Base-by-base conservation (phyloP, 2,797 vertebrate genomes). In the Lepus oiostolus region DNA sequence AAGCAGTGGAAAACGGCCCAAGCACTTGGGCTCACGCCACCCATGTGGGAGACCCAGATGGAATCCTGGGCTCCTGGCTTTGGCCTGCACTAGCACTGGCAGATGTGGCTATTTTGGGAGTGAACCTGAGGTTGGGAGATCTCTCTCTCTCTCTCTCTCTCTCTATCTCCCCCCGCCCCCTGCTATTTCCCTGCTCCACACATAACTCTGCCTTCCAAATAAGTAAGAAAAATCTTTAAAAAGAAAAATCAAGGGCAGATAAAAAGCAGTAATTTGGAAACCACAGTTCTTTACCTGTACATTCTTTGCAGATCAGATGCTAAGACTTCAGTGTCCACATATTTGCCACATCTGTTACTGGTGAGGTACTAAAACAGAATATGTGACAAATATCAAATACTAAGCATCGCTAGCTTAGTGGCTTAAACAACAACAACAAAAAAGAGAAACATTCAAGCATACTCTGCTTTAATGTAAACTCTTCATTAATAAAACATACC, bases 251-350 rank as follows among this genome's bases (percentile, higher is more conserved):
- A 47, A 47, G 11, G 10, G 5, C 12, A 63, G 84, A 72, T 30
- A 21, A 93, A 93, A 77, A 38, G 32, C 60, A 68, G 52, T 60
- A 54, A 79, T 77, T 65, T 60, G 42, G 2, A 74, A 28, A 76
- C 16, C 32, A 2, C 3, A 58, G 50, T 90, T 91, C 62, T 98
- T 98, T 97, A 98, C 99, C 99, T 99, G 98, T 99, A 98, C 5
- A 98, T 98, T 97, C 97, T 99, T 94, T 99, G 99, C 70, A 99
- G 98, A 52, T 99, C 99, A 54, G 98, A 97, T 4, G 99, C 99
- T 97, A 99, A 97, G 71, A 98, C 90, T 54, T 98, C 98, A 32
- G 99, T 97, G 96, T 99, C 99, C 95, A 99, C 99, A 92, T 99
- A 99, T 28, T 98, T 96, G 63, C 98, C 98, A 93, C 91, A 98